Conservation (phyloP, 2,797 vertebrate species). For the Aldrovandia affinis region DNA sequence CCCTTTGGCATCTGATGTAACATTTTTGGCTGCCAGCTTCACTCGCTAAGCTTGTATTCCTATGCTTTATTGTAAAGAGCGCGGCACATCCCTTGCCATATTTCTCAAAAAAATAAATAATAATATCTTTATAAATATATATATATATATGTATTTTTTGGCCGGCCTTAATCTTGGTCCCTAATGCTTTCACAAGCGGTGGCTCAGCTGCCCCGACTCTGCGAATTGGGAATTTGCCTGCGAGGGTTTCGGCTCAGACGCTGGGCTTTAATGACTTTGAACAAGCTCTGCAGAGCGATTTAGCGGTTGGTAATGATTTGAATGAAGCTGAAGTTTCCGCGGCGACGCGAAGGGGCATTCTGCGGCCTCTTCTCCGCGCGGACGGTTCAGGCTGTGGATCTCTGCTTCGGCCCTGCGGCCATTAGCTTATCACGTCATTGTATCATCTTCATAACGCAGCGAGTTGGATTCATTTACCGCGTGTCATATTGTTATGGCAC, state of each 20-base stretch:
- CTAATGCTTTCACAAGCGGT: not conserved
- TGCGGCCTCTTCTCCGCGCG: not conserved
- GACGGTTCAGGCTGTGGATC: not conserved
- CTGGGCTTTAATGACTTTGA: not conserved
- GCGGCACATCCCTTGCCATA: slow-evolving; percentile 11
- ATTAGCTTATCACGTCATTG: not conserved
- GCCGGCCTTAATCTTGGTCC: slow-evolving; percentile 13
- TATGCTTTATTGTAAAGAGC: not conserved
- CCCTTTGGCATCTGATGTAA: slow-evolving; percentile 17
- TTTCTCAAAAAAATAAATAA: not conserved
- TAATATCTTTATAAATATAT: too few relatives aligned
- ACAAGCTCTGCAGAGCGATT: not conserved
- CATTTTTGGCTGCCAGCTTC: not conserved
- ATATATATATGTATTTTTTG: too few relatives aligned
- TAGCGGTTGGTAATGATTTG: not conserved
- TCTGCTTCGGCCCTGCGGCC: not conserved
- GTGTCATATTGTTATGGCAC: not conserved
- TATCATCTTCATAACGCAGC: not conserved
- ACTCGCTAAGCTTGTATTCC: not conserved
- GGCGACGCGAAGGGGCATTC: not conserved
- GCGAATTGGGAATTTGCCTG: slow-evolving; percentile 17
- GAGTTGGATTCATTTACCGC: not conserved
- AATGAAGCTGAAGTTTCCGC: not conserved
- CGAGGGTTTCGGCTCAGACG: not conserved
- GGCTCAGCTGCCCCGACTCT: not conserved